These are phyloP conservation scores for Acleris literana DNA, from an alignment of 2,888 invertebrate genomes.

Conservation along the genomic window DNA sequence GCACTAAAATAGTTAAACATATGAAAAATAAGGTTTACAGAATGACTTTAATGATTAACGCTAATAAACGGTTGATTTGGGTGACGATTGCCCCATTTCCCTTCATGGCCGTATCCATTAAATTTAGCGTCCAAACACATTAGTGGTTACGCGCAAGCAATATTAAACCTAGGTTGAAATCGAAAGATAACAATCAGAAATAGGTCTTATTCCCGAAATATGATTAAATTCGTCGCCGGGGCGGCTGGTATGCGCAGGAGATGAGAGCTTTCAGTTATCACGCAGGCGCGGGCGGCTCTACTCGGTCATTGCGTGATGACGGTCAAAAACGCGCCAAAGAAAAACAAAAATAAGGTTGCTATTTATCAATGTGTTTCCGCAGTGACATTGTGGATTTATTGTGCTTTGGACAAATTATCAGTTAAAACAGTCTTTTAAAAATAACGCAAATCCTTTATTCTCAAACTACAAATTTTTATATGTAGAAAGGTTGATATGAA, in stretches of 20 bases:
- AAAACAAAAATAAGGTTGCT: conserved; percentile 53
- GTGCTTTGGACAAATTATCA: background rate
- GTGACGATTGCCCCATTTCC: background rate
- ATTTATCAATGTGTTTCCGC: background rate
- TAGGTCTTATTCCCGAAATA: conserved; percentile 37
- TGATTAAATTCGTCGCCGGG: conserved; percentile 38
- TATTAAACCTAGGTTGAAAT: conserved; percentile 13
- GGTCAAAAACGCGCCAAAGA: conserved; percentile 50
- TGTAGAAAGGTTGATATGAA: no score
- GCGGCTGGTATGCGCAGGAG: conserved; percentile 45
- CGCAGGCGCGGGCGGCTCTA: conserved; percentile 53
- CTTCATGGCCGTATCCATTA: background rate
- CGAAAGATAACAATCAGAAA: conserved; percentile 27
- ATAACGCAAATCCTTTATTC: no score
- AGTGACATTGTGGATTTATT: background rate
- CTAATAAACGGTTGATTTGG: background rate
- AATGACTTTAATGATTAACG: background rate
- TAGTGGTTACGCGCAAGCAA: conserved; percentile 6
- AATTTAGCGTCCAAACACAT: background rate
- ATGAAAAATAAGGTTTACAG: background rate
- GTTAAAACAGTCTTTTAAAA: no score
- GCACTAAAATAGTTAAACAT: background rate
- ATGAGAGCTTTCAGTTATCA: conserved; percentile 57
- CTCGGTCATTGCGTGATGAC: conserved; percentile 45
- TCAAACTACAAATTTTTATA: no score